phyloP scores from a whole-genome alignment of 1,140 invertebrate genomes.

The Anthonomus grandis region DNA sequence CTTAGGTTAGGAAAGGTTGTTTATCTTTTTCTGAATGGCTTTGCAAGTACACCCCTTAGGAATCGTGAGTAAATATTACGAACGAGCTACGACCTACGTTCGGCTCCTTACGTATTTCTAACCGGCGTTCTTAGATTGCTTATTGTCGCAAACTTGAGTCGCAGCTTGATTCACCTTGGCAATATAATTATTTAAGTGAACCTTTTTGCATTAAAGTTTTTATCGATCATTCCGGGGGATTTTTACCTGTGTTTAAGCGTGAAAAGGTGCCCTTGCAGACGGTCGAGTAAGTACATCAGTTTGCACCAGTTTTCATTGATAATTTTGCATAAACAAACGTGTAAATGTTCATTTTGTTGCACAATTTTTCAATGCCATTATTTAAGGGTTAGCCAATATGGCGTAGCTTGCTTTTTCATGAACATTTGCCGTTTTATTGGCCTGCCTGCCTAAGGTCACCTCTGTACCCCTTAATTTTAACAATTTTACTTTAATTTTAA shows the following conservation, averaged over 20 bases:
- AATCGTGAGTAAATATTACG: slow-evolving; percentile 42
- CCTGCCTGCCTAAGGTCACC: too few relatives aligned
- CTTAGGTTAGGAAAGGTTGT: slow-evolving; percentile 20
- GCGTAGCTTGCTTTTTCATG: slow-evolving; percentile 43
- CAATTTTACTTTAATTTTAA: too few relatives aligned
- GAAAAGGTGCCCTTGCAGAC: slow-evolving; percentile 12
- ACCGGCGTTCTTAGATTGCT: slow-evolving; percentile 35
- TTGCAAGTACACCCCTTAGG: slow-evolving; percentile 37
- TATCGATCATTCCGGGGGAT: slow-evolving; percentile 45
- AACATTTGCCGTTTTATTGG: too few relatives aligned
- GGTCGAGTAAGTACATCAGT: slow-evolving; percentile 23
- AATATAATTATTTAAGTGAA: slow-evolving; percentile 50
- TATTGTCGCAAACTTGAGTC: slow-evolving; percentile 40
- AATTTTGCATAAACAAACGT: slow-evolving; percentile 26
- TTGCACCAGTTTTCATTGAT: slow-evolving; percentile 20
- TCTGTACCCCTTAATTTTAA: too few relatives aligned
- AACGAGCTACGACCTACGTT: slow-evolving; percentile 39
- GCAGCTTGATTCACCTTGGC: slow-evolving; percentile 38
- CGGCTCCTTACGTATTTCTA: slow-evolving; percentile 38
- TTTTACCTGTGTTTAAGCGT: slow-evolving; percentile 31
- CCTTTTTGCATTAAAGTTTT: slow-evolving; percentile 49
- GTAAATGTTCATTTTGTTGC: slow-evolving; percentile 39
- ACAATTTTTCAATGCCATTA: slow-evolving; percentile 41
- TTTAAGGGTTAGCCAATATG: slow-evolving; percentile 47
- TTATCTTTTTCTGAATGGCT: slow-evolving; percentile 34